Evolutionary conservation across 2,888 invertebrate species (phyloP), one percentile per base, ranked within the genome.

Genomic region (Drosophila rubida): DNA sequence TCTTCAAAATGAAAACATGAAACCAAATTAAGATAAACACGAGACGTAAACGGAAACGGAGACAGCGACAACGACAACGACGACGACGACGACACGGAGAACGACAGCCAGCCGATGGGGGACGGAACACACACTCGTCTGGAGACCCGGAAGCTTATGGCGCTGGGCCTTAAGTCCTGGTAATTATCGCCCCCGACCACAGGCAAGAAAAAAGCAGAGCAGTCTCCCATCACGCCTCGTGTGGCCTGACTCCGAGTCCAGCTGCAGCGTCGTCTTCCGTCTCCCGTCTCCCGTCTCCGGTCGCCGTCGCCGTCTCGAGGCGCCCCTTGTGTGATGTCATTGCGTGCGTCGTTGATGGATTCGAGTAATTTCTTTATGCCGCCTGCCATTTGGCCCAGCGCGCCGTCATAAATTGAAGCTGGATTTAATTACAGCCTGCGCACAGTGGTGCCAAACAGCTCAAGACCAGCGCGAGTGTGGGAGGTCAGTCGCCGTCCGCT

Each of bases 21-120:
- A 81, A 87, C 76, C 80, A 71, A 80, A 84, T 87, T 87, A 80
- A 81, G 72, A 68, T 58, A 75, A 80, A 75, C 75, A 69, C 59
- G 68, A 75, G 66, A 62, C 44, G 57, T 44, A 49, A 59, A 37
- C 48, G 48, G 48, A 25, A 41, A 19, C 9, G 25, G 13, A 32
- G 49, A 23, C 22, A 25, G 9, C 25, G 14, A 37, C 19, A 27
- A 27, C 22, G 2, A 22, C 13, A 13, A n/a, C 25, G 16, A 30
- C 30, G n/a, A 39, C 13, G 19, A 42, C 48, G 14, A 42, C 14
- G 4, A 27, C 22, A 8, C 13, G 4, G 22, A 25, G 19, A 14
- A 39, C 13, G 27, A 42, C 48, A 16, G 27, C 22, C 25, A 42
- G 19, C 1, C 19, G 19, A 19, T 3, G 19, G 42, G 22, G 27